Conservation (phyloP, 1,140 invertebrate species). For the Leptopilina clavipes region DNA sequence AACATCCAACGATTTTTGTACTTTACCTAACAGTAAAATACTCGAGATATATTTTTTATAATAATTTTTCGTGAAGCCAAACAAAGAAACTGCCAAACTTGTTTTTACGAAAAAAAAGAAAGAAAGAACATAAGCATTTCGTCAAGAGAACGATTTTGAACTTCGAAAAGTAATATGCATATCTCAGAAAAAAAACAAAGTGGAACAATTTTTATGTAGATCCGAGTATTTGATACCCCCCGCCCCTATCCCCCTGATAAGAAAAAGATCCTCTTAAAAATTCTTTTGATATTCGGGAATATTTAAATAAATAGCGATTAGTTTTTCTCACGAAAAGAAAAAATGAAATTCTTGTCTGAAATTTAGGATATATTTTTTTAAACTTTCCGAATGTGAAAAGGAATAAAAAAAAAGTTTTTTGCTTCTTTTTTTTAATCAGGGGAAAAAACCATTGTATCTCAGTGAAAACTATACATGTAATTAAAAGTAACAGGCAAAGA, state of each 20-base stretch:
- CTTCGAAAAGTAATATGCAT: conserved; percentile 55
- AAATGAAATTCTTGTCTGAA: neutral
- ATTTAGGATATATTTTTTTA: conserved; percentile 29
- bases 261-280: conserved; percentile 12
- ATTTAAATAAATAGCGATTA: conserved; percentile 16
- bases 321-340: neutral
- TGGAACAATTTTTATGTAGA: conserved; percentile 59
- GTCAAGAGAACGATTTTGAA: conserved; percentile 4
- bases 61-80: conserved; percentile 6
- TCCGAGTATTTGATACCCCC: conserved; percentile 56
- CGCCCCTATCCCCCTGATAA: conserved; percentile 42
- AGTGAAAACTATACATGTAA: conserved; percentile 29
- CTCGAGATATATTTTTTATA: conserved; percentile 27
- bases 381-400: conserved; percentile 9
- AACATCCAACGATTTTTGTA: conserved; percentile 17
- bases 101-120: neutral
- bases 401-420: neutral
- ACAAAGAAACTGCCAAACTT: conserved; percentile 21
- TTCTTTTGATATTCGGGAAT: conserved; percentile 42
- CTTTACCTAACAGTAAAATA: conserved; percentile 26
- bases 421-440: conserved; percentile 2
- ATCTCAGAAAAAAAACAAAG: conserved; percentile 51
- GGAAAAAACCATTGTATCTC: neutral
- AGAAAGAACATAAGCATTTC: neutral
- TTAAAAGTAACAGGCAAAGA: conserved; percentile 27